A percentile compares a stretch with the other conserved stretches of the same genome.
Conservation (phyloP, 2,797 vertebrate genomes). For the Pteronotus mesoamericanus region DNA sequence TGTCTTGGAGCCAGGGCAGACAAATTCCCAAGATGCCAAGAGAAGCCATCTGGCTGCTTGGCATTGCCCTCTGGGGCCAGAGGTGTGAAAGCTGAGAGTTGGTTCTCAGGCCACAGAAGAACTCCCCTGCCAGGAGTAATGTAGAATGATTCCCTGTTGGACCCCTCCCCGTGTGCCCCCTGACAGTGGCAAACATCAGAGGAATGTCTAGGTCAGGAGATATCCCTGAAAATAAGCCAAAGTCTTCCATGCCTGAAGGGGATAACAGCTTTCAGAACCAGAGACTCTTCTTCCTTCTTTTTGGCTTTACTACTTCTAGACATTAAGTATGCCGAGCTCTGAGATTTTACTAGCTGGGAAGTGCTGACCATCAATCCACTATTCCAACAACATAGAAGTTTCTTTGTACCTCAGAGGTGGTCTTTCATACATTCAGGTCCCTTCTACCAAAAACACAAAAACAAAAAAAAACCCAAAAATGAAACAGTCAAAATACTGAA, state of each 20-base stretch:
- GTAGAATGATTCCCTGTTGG: background rate
- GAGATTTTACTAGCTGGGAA: background rate
- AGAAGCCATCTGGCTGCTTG: background rate
- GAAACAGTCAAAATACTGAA: background rate
- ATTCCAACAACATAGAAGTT: background rate
- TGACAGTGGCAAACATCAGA: background rate
- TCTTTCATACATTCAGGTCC: background rate
- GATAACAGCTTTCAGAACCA: background rate
- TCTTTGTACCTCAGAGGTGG: background rate
- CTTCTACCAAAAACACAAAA: background rate
- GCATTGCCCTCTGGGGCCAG: background rate
- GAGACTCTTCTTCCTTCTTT: background rate
- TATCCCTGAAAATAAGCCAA: background rate
- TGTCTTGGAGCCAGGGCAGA: background rate
- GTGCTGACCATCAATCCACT: background rate
- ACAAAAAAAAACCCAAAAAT: too few species aligned
- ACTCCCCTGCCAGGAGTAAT: background rate
- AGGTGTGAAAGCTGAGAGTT: background rate
- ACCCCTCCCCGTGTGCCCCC: too few species aligned
- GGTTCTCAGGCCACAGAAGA: background rate
- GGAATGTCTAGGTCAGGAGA: background rate
- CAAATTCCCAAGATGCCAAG: slow-evolving; percentile 21
- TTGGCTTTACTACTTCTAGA: background rate
- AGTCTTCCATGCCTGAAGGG: background rate
- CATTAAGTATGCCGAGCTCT: background rate